These are phyloP conservation scores for Rhipidura dahli DNA, from an alignment of 2,113 vertebrate genomes.

Conservation along the genomic window DNA sequence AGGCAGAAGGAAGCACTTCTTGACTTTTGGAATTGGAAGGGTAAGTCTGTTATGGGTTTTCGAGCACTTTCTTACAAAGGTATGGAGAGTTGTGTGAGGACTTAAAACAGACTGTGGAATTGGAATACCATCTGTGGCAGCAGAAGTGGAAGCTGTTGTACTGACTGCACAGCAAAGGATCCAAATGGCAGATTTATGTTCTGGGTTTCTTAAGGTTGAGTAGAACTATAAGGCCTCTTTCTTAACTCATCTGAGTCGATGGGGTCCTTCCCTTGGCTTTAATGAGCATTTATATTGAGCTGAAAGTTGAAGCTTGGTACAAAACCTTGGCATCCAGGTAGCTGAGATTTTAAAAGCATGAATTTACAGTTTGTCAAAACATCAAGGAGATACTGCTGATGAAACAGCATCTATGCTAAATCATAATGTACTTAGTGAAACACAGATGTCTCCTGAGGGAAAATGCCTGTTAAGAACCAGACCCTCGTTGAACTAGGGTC, in stretches of 20 bases:
- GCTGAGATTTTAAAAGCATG: slow-evolving; percentile 1
- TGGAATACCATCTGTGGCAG: background rate
- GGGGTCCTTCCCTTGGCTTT: background rate
- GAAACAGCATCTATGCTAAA: background rate
- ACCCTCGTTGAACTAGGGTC: background rate
- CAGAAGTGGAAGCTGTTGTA: background rate
- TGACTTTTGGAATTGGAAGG: background rate
- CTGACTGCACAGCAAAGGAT: background rate
- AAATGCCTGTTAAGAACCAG: background rate
- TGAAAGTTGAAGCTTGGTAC: slow-evolving; percentile 6
- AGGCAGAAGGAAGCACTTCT: background rate
- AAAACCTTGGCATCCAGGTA: background rate
- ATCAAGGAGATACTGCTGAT: background rate
- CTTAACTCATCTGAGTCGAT: background rate
- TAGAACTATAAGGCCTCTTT: background rate
- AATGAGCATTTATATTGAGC: background rate
- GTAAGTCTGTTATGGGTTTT: background rate
- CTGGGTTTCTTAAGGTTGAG: background rate
- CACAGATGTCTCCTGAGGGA: background rate
- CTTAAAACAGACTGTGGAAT: background rate
- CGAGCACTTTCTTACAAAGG: background rate
- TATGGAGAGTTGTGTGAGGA: background rate
- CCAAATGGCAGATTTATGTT: background rate
- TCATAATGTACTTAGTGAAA: background rate
- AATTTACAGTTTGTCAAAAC: slow-evolving; percentile 38